Conservation (phyloP, 2,797 vertebrate genomes). For the Eospalax fontanierii region DNA sequence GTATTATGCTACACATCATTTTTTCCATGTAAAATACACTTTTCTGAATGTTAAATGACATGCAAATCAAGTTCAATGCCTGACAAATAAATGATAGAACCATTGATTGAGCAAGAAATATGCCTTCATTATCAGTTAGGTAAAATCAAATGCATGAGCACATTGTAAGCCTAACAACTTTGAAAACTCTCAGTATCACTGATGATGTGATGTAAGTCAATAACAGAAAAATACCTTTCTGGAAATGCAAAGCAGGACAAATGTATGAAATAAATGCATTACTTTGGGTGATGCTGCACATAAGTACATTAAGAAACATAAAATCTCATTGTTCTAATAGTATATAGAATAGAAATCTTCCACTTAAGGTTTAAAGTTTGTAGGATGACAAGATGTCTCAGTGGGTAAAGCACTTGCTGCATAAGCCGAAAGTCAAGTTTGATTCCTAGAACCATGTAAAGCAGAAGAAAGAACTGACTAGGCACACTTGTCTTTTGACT, state of each 20-base stretch:
- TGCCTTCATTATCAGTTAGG: background rate
- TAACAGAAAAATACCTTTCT: background rate
- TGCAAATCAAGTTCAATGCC: background rate
- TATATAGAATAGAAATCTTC: background rate
- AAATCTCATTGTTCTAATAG: background rate
- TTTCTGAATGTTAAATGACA: background rate
- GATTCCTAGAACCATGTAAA: background rate
- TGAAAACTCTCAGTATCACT: background rate
- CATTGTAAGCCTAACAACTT: background rate
- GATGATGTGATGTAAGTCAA: background rate
- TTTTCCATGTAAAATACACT: background rate
- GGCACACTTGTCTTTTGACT: background rate
- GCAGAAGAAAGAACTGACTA: background rate
- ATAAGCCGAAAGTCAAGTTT: background rate
- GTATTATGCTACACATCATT: background rate
- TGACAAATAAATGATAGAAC: background rate
- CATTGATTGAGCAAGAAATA: background rate
- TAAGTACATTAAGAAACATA: background rate
- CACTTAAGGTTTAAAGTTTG: background rate
- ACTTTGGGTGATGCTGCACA: background rate
- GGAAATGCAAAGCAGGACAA: background rate
- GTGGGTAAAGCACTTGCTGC: background rate
- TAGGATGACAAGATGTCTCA: background rate
- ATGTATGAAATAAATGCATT: background rate
- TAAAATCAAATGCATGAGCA: slow-evolving; percentile 2